phyloP scores from a whole-genome alignment of 2,113 vertebrate species.

The Trachemys scripta region DNA sequence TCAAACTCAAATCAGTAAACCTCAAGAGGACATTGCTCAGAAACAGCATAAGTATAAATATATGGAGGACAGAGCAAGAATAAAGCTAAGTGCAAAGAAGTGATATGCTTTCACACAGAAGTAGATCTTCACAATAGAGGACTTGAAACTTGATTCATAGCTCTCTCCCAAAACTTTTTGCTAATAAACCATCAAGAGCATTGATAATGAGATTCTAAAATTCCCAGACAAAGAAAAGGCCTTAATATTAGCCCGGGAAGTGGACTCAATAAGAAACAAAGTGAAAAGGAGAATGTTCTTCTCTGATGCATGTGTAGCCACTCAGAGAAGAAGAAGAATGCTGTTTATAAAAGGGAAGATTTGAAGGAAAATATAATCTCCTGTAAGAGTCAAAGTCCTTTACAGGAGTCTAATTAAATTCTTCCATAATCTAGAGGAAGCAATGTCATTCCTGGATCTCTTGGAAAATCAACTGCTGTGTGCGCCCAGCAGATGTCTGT shows the following conservation, averaged over 20 bases:
- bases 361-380: background rate
- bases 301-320: background rate
- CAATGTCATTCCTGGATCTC: background rate
- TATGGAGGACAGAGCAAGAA: background rate
- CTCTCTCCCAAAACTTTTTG: background rate
- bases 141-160: background rate
- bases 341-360: background rate
- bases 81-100: fast-evolving
- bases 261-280: conserved; percentile 4
- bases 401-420: background rate
- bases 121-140: background rate
- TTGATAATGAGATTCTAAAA: background rate
- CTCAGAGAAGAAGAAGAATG: background rate
- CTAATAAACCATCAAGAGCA: background rate
- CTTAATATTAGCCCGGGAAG: background rate
- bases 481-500: background rate
- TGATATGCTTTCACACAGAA: background rate
- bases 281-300: background rate
- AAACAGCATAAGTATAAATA: background rate
- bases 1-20: background rate
- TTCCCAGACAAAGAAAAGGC: conserved; percentile 8
- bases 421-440: background rate
- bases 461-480: background rate
- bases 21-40: background rate
- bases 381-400: background rate